A percentile compares a stretch with the other conserved stretches of the same genome.
These are phyloP conservation scores for Himalopsyche kuldschensis DNA, from an alignment of 2,888 invertebrate genomes.

Conservation along the genomic window DNA sequence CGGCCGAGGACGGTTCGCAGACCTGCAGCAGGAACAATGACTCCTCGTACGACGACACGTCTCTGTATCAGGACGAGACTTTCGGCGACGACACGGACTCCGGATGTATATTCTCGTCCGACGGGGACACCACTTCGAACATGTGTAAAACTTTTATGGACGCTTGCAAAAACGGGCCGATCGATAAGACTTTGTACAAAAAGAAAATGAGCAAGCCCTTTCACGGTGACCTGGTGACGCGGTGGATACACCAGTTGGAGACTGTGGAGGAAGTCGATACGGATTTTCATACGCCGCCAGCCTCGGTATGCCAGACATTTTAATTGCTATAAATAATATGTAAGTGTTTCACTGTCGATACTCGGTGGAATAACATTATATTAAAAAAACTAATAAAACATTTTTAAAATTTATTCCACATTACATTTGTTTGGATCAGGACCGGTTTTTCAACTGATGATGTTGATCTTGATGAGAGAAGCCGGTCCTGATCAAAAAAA, in stretches of 20 bases:
- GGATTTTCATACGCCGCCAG: slow-evolving; percentile 32
- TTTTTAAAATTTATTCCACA: too few species aligned
- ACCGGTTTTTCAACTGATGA: too few species aligned
- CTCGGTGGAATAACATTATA: too few species aligned
- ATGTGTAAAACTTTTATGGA: slow-evolving; percentile 31
- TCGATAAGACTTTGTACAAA: slow-evolving; percentile 6
- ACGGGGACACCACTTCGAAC: slow-evolving; percentile 21
- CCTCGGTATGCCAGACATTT: slow-evolving; percentile 27
- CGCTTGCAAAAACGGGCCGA: neutral
- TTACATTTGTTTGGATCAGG: too few species aligned
- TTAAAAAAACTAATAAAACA: too few species aligned
- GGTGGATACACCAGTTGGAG: slow-evolving; percentile 37
- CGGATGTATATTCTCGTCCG: slow-evolving; percentile 24
- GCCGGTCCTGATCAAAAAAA: too few species aligned
- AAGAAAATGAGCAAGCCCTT: slow-evolving; percentile 8
- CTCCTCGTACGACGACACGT: slow-evolving; percentile 27
- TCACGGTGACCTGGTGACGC: slow-evolving; percentile 26
- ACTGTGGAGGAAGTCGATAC: slow-evolving; percentile 38
- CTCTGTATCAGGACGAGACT: slow-evolving; percentile 27
- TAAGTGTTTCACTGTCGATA: too few species aligned
- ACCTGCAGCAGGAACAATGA: neutral
- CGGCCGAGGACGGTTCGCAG: neutral
- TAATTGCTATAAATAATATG: neutral
- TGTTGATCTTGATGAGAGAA: too few species aligned
- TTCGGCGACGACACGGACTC: slow-evolving; percentile 18